Evolutionary conservation across 2,888 invertebrate species (phyloP), one percentile per base, ranked within the genome.

Genomic region (Mechanitis messenoides): DNA sequence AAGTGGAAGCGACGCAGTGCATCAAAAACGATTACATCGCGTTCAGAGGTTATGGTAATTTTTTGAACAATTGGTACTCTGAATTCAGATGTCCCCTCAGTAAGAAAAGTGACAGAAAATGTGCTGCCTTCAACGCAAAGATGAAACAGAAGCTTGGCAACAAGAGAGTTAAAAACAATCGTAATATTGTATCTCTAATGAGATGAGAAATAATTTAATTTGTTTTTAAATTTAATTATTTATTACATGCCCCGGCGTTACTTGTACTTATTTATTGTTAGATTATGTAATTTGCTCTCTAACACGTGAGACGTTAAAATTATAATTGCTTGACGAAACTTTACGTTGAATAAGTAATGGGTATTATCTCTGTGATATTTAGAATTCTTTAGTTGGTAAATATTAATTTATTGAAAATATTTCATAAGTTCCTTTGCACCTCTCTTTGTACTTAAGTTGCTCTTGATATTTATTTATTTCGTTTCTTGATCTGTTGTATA

Each of bases 1-100:
- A 84, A 71, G 89, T 91, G 1, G 91, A 92, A 71, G 80, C 90
- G 2, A 91, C 92, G 0, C 77, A 85, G 62, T 91, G 92, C 73
- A 81, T 92, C 55, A 89, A 92, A 66, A 91, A 92, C 68, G 93
- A 94, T 74, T 91, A 91, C 74, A 92, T 92, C 45, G 91, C 93
- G 2, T 86, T 93, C 61, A 89, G 91, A 68, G 90, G 91, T 9
- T 92, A 93, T 74, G 90, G 89, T 45, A 91, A 85, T 55, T 91
- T 92, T 64, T 79, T 94, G 9, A 91, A 91, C 74, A 92, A 92
- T 72, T 93, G 93, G 91, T 86, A 86, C 58, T 83, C 78, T 42
- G 91, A 91, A 60, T 85, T 92, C 66, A 84, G 80, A 61, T 87
- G 86, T 73, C 83, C 86, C 11, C 68, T 71, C 11, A 76, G 72